These are phyloP conservation scores for Lerista edwardsae DNA, from an alignment of 2,797 vertebrate species.

Conservation along the genomic window DNA sequence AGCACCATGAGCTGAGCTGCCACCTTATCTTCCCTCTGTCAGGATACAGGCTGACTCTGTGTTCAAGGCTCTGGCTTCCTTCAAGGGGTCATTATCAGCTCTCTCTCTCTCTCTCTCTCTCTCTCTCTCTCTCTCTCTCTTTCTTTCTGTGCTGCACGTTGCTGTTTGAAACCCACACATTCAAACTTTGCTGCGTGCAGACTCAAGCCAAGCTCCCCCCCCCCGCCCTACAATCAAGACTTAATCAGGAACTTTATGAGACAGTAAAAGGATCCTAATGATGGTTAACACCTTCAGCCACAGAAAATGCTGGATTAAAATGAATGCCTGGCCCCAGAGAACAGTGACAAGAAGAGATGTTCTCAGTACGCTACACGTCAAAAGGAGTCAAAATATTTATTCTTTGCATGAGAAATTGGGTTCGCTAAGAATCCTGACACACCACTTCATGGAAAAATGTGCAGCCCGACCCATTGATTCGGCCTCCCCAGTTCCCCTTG, in stretches of 20 bases:
- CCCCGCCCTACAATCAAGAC: background rate
- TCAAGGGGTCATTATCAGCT: constrained; percentile 74
- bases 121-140: constrained; percentile 30
- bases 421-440: constrained; percentile 3
- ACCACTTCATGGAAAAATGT: background rate
- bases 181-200: constrained; percentile 59
- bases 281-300: constrained; percentile 44
- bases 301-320: constrained; percentile 52
- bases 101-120: constrained; percentile 76
- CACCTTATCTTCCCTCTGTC: constrained; percentile 68
- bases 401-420: constrained; percentile 26
- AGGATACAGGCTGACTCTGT: constrained; percentile 73
- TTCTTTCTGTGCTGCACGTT: constrained; percentile 81
- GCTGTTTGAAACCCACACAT: constrained; percentile 74
- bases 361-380: constrained; percentile 44
- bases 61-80: constrained; percentile 74
- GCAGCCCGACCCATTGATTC: constrained; percentile 39
- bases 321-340: background rate
- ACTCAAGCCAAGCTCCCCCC: constrained; percentile 59
- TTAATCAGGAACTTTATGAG: background rate
- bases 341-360: background rate
- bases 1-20: constrained; percentile 69
- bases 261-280: constrained; percentile 22
- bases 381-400: constrained; percentile 37
- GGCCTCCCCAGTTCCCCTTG: constrained; percentile 40